These are phyloP conservation scores for Trichopria drosophilae DNA, from an alignment of 2,888 invertebrate genomes.

Conservation along the genomic window DNA sequence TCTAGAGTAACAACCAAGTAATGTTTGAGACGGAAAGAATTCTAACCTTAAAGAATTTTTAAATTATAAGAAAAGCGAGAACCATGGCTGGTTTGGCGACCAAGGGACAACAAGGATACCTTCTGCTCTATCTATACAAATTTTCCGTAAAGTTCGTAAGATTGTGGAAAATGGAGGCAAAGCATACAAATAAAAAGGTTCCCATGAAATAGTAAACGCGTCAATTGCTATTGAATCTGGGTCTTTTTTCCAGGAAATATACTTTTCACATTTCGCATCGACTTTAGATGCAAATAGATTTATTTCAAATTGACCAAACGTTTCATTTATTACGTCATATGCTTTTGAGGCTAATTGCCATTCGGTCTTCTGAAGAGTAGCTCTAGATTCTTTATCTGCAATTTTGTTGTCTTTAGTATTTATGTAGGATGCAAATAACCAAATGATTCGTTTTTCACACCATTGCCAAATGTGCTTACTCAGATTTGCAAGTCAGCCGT, in stretches of 20 bases:
- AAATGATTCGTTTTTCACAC: constrained; percentile 14
- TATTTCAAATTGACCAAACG: constrained; percentile 23
- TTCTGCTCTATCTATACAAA: constrained; percentile 20
- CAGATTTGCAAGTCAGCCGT: constrained; percentile 2
- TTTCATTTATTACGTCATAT: not conserved
- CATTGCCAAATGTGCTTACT: constrained; percentile 19
- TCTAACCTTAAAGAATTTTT: no score
- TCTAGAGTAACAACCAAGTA: no score
- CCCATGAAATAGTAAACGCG: constrained; percentile 32
- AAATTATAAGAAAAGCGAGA: no score
- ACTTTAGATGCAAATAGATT: constrained; percentile 36
- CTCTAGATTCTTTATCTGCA: constrained; percentile 13
- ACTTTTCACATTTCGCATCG: constrained; percentile 36
- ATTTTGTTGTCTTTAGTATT: constrained; percentile 7
- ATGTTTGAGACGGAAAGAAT: no score
- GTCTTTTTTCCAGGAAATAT: constrained; percentile 36
- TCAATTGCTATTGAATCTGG: constrained; percentile 30
- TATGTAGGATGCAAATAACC: constrained; percentile 19
- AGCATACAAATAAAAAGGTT: constrained; percentile 32
- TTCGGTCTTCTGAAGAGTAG: constrained; percentile 8
- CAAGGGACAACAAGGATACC: constrained; percentile 41
- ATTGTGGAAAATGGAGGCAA: constrained; percentile 19
- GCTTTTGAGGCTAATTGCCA: constrained; percentile 6
- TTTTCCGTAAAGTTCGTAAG: constrained; percentile 37
- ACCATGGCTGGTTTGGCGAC: no score